Evolutionary conservation across 2,888 invertebrate genomes (phyloP).

Genomic region (Drosophila hamatofila): DNA sequence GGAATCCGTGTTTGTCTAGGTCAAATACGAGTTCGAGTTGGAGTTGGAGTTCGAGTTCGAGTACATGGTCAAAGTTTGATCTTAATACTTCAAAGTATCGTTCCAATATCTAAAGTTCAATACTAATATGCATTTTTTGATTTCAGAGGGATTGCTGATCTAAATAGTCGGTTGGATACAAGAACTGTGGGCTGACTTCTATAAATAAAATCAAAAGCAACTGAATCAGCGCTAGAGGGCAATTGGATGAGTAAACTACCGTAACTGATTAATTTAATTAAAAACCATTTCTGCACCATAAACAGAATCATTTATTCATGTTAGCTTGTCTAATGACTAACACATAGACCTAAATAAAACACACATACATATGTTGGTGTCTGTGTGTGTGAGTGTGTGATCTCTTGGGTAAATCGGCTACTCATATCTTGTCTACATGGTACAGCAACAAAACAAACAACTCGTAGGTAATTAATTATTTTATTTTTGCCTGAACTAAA

Average conservation of each 20-base stretch:
- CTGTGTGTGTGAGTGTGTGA: slow-evolving; percentile 4
- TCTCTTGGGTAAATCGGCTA: slow-evolving; percentile 32
- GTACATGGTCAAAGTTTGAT: slow-evolving; percentile 49
- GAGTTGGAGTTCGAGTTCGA: slow-evolving; percentile 21
- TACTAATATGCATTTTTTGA: slow-evolving; percentile 43
- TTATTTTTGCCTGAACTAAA: slow-evolving; percentile 60
- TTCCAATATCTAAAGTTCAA: slow-evolving; percentile 38
- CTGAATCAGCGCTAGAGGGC: slow-evolving; percentile 61
- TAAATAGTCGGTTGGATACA: slow-evolving; percentile 51
- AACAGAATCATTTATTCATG: slow-evolving; percentile 72
- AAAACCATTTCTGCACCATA: slow-evolving; percentile 76
- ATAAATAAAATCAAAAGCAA: slow-evolving; percentile 44
- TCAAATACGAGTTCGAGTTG: slow-evolving; percentile 21
- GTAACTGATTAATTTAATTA: slow-evolving; percentile 78
- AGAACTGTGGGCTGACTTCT: slow-evolving; percentile 37
- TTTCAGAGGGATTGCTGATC: slow-evolving; percentile 32
- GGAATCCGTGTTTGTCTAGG: slow-evolving; percentile 23
- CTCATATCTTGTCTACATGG: slow-evolving; percentile 44
- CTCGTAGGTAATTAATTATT: slow-evolving; percentile 73
- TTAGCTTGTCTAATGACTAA: slow-evolving; percentile 54
- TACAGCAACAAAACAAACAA: slow-evolving; percentile 48
- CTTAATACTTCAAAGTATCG: slow-evolving; percentile 47
- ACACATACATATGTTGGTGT: slow-evolving; percentile 9
- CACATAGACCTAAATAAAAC: slow-evolving; percentile 27
- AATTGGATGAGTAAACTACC: slow-evolving; percentile 61